These are phyloP conservation scores for Tridacna crocea DNA, from an alignment of 2,888 invertebrate genomes.

Conservation along the genomic window DNA sequence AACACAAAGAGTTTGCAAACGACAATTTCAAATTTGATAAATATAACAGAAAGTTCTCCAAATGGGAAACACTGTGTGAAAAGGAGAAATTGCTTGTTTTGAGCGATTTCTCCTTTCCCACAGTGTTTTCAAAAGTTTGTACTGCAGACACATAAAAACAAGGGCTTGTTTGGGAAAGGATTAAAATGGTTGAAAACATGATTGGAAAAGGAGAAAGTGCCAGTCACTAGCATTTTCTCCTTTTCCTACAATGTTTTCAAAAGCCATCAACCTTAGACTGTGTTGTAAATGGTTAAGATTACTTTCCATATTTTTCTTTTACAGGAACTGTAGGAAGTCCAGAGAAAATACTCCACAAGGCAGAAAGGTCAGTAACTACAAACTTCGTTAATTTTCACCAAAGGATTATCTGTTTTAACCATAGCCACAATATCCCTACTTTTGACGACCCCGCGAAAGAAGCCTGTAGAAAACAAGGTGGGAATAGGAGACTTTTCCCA, in stretches of 20 bases:
- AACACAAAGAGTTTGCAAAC: not conserved
- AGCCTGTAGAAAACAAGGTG: not conserved
- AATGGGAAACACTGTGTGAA: no score
- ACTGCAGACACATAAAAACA: no score
- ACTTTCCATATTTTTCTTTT: slow-evolving; percentile 33
- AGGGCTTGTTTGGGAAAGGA: not conserved
- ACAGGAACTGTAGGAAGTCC: slow-evolving; percentile 72
- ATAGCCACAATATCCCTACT: not conserved
- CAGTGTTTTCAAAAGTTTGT: no score
- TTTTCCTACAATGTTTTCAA: not conserved
- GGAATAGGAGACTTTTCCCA: not conserved
- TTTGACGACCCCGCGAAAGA: not conserved
- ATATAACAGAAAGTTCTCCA: no score
- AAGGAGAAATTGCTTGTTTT: no score
- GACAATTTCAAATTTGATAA: not conserved
- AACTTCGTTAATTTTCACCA: not conserved
- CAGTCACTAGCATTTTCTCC: not conserved
- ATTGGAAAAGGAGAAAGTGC: not conserved
- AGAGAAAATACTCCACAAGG: slow-evolving; percentile 75
- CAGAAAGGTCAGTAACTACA: slow-evolving; percentile 67
- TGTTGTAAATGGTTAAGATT: no score
- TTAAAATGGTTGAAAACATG: not conserved
- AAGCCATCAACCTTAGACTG: not conserved
- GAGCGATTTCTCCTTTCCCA: no score
- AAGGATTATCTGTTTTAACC: no score